Conservation (phyloP, 2,888 invertebrate species). For the Cenopis cana region DNA sequence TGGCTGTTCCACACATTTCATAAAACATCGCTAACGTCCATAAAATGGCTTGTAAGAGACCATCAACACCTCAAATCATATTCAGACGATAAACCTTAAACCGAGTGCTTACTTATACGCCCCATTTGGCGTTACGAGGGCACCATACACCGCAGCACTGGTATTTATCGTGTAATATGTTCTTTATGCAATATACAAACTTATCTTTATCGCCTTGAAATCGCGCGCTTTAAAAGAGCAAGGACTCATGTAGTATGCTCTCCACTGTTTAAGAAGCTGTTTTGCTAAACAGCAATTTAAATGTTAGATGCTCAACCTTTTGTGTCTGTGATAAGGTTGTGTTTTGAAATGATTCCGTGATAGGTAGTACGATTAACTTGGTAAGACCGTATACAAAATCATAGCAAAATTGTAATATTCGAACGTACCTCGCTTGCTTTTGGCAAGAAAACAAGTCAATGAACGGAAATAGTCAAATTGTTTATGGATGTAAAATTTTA, state of each 20-base stretch:
- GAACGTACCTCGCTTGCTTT: slow-evolving; percentile 13
- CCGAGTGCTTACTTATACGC: slow-evolving; percentile 40
- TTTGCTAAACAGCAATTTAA: background rate
- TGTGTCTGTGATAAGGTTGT: background rate
- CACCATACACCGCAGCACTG: slow-evolving; percentile 21
- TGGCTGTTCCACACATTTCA: background rate
- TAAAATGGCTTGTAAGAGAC: slow-evolving; percentile 17
- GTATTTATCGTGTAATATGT: slow-evolving; percentile 36
- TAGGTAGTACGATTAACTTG: background rate
- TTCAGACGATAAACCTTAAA: slow-evolving; percentile 38
- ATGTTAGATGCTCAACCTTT: background rate
- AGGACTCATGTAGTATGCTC: background rate
- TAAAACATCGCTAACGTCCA: slow-evolving; percentile 4
- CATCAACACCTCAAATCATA: slow-evolving; percentile 45
- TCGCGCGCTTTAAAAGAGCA: background rate
- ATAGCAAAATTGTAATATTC: slow-evolving; percentile 36
- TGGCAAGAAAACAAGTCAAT: slow-evolving; percentile 39
- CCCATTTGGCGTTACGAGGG: slow-evolving; percentile 31
- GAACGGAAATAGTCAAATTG: slow-evolving; percentile 16
- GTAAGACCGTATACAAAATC: slow-evolving; percentile 29
- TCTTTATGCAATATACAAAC: slow-evolving; percentile 34
- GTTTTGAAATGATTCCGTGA: background rate
- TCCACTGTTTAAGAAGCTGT: background rate
- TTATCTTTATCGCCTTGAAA: slow-evolving; percentile 1
- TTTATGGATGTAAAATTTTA: slow-evolving; percentile 7